Evolutionary conservation across 2,888 invertebrate genomes (phyloP), one percentile per base, ranked within the genome.

Genomic region (Drosophila cognata): DNA sequence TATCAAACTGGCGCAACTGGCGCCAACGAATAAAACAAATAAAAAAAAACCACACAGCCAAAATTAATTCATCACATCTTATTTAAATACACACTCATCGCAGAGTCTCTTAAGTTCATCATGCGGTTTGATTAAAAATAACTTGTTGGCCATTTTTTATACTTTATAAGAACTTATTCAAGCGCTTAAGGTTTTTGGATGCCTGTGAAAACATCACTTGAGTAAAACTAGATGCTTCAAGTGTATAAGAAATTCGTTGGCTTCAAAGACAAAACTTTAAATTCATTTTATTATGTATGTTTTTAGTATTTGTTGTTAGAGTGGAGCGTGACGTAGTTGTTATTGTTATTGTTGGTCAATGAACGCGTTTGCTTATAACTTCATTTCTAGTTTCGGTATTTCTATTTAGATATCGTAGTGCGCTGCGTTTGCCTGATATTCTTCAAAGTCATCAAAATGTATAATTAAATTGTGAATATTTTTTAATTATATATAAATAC

Each of bases 341-440:
- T 66, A 35, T 74, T 74, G 36, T 82, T 67, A 48, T 70, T 66
- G 60, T 77, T 84, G 85, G 85, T 90, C 90, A 85, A 88, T 85
- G 85, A 90, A 85, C 85, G 90, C 89, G 69, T 65, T 75, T 82
- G 89, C 67, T 77, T 73, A 71, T 76, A 38, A 43, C 62, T 70
- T 41, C 57, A 74, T 79, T 58, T 71, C 78, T 74, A 78, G 78
- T 81, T 78, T 81, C 55, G 68, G 81, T 77, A 72, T 81, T 71
- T 58, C 50, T 52, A 59, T 52, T 48, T 43, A 53, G 50, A 58
- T 62, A 64, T 76, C 41, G 61, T 53, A 59, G 52, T 36, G 58
- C 57, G 35, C 60, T 46, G 74, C 74, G 60, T 74, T 66, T 67
- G 29, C 62, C 46, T 63, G 43, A 66, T 43, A 50, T 63, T 57